Conservation (phyloP, 2,113 vertebrate genomes). For the Athene cunicularia region DNA sequence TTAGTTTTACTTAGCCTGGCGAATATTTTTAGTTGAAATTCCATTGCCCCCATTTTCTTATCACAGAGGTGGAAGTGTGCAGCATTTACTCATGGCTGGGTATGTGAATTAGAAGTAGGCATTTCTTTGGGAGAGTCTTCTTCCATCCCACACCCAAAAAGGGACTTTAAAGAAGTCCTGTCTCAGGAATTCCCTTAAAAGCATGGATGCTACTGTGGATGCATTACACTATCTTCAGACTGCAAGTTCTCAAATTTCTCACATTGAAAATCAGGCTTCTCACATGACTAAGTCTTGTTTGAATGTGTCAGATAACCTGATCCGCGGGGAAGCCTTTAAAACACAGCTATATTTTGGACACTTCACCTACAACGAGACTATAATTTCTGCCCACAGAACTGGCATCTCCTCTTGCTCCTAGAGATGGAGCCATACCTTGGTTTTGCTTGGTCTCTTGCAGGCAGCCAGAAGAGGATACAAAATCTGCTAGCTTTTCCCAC, state of each 20-base stretch:
- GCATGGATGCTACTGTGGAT: background rate
- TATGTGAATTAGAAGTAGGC: background rate
- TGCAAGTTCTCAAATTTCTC: background rate
- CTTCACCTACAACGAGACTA: background rate
- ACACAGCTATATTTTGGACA: background rate
- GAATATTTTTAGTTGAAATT: background rate
- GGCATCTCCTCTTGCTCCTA: background rate
- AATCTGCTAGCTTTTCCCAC: background rate
- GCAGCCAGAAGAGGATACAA: background rate
- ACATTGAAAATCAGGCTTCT: background rate
- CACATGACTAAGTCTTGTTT: background rate
- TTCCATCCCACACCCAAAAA: background rate
- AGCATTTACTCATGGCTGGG: background rate
- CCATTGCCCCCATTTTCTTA: background rate
- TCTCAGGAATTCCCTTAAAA: background rate
- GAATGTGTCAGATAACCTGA: background rate
- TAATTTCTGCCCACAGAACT: background rate
- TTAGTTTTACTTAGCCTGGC: background rate
- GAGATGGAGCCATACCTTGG: background rate
- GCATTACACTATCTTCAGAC: background rate
- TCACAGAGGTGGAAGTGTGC: background rate
- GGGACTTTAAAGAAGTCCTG: background rate
- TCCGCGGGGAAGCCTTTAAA: background rate
- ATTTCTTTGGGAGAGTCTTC: background rate
- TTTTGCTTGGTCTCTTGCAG: background rate